Base-by-base conservation (phyloP, 2,797 vertebrate genomes). In the Coccyzus lansbergi region DNA sequence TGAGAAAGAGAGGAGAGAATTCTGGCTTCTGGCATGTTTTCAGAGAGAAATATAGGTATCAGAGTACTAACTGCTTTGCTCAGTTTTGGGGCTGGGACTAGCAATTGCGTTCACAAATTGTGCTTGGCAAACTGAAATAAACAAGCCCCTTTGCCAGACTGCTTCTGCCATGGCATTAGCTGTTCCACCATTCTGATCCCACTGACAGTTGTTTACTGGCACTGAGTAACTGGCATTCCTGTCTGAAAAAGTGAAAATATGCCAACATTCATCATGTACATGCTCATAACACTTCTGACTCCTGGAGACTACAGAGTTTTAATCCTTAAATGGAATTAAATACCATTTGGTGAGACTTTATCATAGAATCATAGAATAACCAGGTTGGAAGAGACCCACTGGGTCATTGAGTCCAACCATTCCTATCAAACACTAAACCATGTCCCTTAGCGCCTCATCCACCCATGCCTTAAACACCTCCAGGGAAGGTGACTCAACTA, bases 221-320 rank as follows among this genome's bases (percentile, higher is more conserved):
- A 29, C 72, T 24, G 56, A 48, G n/a, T 15, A 58, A 31, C 59
- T 77, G 79, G 38, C 59, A 60, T 7, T 68, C 7, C 19, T 76
- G 55, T 5, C 56, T 55, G 65, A 4, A 3, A 80, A 77, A 42
- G 16, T 29, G 65, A 74, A 86, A 88, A 77, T 38, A 63, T 6
- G 31, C 15, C 78, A 78, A 15, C 36, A 40, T 11, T 59, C 49
- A 68, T 42, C 12, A 22, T 0, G 0, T 18, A 25, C 8, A 2
- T 49, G 9, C n/a, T 81, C 31, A 3, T 53, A 68, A n/a, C 31
- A 48, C 31, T 49, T 83, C 65, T 56, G 46, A 49, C 14, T 92
- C 40, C 38, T 3, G 6, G 84, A 76, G 55, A n/a, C 7, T 11
- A 33, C 24, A 34, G 33, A 68, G 49, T 34, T 53, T 65, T 83